phyloP scores from a whole-genome alignment of 2,797 vertebrate genomes.

The Holocentrus rufus region DNA sequence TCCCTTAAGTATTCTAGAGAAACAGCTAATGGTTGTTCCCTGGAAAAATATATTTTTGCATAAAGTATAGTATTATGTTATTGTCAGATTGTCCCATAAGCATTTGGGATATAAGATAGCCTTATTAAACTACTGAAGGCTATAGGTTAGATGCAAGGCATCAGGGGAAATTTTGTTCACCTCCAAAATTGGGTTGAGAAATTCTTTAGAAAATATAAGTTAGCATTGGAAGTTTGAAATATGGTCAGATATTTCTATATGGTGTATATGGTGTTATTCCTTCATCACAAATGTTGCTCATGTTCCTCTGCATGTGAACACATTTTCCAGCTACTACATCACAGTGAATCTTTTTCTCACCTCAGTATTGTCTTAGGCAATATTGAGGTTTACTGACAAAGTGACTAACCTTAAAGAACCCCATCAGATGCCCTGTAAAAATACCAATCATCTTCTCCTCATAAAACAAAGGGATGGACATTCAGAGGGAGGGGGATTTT shows the following conservation, averaged over 20 bases:
- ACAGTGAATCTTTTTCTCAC: neutral
- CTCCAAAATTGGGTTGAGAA: too few relatives aligned
- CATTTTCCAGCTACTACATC: slow-evolving; percentile 8
- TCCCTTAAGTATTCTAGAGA: neutral
- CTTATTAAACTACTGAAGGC: neutral
- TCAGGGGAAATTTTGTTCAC: too few relatives aligned
- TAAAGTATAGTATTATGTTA: neutral
- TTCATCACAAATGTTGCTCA: neutral
- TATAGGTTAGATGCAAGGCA: neutral
- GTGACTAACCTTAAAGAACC: slow-evolving; percentile 29
- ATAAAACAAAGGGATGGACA: slow-evolving; percentile 58
- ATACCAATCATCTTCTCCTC: slow-evolving; percentile 55
- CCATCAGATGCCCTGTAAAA: slow-evolving; percentile 49
- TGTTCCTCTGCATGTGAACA: neutral
- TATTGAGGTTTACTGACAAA: slow-evolving; percentile 20
- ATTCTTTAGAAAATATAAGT: neutral
- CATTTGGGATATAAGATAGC: neutral
- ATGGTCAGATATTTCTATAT: too few relatives aligned
- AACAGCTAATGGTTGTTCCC: neutral
- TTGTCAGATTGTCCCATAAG: neutral
- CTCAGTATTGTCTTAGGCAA: neutral
- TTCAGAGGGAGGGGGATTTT: slow-evolving; percentile 61
- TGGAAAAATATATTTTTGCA: neutral
- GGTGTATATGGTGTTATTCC: neutral
- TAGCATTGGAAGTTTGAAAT: too few relatives aligned